Conservation (phyloP, 2,888 invertebrate species). For the Cactoblastis cactorum region DNA sequence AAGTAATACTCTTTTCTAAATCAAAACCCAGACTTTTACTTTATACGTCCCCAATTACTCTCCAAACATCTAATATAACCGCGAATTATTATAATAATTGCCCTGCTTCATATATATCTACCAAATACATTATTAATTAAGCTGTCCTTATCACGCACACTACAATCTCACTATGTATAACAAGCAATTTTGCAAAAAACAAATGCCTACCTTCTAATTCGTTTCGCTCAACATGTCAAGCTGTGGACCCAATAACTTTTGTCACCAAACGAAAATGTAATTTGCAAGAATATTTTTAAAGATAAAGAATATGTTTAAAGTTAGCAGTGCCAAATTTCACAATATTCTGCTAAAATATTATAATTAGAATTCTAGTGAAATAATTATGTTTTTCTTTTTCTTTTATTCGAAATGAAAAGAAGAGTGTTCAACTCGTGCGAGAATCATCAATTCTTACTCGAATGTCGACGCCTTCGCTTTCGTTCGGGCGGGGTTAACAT, state of each 20-base stretch:
- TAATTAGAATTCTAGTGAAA: no score
- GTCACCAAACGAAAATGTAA: neutral
- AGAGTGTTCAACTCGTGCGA: no score
- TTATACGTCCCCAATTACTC: neutral
- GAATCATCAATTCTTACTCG: no score
- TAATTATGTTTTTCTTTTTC: no score
- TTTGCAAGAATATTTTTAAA: no score
- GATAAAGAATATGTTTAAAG: no score
- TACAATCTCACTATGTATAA: conserved; percentile 14
- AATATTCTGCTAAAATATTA: no score
- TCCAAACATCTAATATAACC: neutral
- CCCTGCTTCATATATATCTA: conserved; percentile 23
- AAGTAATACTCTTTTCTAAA: no score
- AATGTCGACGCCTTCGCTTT: no score
- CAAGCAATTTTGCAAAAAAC: conserved; percentile 23
- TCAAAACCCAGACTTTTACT: neutral
- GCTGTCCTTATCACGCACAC: neutral
- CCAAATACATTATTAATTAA: conserved; percentile 8
- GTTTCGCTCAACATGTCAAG: conserved; percentile 58
- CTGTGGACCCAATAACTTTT: conserved; percentile 62
- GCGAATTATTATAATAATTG: conserved; percentile 16
- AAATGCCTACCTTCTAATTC: conserved; percentile 54
- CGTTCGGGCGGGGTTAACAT: no score
- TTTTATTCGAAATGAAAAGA: no score
- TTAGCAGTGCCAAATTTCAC: no score